Conservation (phyloP, 2,113 vertebrate species). For the Proterorhinus semilunaris region DNA sequence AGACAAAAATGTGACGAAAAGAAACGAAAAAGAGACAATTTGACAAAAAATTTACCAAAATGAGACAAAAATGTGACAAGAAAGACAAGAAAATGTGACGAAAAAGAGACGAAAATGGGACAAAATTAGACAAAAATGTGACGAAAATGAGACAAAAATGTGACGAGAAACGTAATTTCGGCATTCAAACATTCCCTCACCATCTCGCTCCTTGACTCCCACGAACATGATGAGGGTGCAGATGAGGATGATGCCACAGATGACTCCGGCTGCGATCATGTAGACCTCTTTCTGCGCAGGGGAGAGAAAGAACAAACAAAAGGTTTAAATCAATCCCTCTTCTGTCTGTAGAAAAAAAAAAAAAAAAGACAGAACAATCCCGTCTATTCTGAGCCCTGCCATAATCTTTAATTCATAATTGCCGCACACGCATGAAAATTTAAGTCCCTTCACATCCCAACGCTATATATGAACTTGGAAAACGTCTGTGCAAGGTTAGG, state of each 20-base stretch:
- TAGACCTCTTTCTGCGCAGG: constrained; percentile 83
- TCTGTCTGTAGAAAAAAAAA: constrained; percentile 1
- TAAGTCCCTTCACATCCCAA: constrained; percentile 17
- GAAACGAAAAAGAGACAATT: too few relatives aligned
- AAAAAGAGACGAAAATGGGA: too few relatives aligned
- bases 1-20: too few relatives aligned
- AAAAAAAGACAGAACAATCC: background rate
- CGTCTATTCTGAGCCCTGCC: constrained; percentile 46
- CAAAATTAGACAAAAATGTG: too few relatives aligned
- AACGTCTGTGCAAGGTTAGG: background rate
- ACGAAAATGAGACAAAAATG: too few relatives aligned
- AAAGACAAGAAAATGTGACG: too few relatives aligned
- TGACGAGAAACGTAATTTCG: background rate
- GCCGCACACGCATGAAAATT: constrained; percentile 33
- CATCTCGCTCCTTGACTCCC: constrained; percentile 90
- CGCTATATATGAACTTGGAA: constrained; percentile 8
- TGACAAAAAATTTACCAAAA: too few relatives aligned
- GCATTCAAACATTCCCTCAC: constrained; percentile 68
- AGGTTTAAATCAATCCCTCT: constrained; percentile 21
- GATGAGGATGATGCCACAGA: constrained; percentile 84
- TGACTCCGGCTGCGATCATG: constrained; percentile 86
- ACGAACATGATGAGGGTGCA: constrained; percentile 85
- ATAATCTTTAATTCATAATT: constrained; percentile 61
- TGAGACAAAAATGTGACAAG: too few relatives aligned
- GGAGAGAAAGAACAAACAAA: constrained; percentile 19